Evolutionary conservation across 2,113 vertebrate genomes (phyloP).

Genomic region (Rutilus rutilus): DNA sequence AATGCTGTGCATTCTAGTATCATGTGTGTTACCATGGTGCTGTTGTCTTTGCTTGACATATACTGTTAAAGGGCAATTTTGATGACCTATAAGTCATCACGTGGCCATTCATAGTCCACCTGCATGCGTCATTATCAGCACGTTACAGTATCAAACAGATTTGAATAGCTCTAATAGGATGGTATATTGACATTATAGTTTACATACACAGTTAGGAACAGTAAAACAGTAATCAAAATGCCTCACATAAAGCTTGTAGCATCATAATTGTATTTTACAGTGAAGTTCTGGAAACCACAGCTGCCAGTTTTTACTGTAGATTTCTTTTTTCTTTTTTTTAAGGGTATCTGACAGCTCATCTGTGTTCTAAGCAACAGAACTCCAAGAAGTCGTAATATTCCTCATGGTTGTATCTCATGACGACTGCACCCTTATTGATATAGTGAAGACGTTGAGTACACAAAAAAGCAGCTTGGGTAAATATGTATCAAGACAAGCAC

Average conservation of each 20-base stretch:
- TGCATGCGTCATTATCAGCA: not conserved
- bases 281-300: not conserved
- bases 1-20: not conserved
- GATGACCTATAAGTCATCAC: not conserved
- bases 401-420: not conserved
- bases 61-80: not conserved
- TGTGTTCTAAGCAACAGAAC: not conserved
- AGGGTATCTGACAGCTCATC: not conserved
- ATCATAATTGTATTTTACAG: not conserved
- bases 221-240: not conserved
- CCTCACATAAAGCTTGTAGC: not conserved
- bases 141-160: not conserved
- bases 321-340: not conserved
- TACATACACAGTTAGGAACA: not conserved
- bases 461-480: not conserved
- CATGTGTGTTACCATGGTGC: not conserved
- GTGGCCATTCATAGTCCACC: not conserved
- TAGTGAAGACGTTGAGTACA: not conserved
- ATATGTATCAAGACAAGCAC: not conserved
- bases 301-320: not conserved
- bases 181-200: not conserved
- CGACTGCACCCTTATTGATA: not conserved
- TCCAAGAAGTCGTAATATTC: not conserved
- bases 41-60: not conserved
- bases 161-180: not conserved